These are phyloP conservation scores for Leucophora obtusa DNA, from an alignment of 2,888 invertebrate species.

Conservation along the genomic window DNA sequence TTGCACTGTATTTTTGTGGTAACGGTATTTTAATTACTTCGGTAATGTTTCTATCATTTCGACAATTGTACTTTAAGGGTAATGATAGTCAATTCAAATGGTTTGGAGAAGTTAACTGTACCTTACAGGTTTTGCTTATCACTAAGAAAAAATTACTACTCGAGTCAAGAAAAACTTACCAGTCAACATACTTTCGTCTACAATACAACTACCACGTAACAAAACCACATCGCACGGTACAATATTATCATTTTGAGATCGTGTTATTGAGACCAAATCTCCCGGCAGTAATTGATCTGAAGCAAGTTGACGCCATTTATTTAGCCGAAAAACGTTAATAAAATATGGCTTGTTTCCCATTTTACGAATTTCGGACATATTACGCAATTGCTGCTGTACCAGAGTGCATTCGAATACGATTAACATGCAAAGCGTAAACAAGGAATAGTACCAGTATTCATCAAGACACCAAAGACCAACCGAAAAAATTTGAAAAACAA, in stretches of 20 bases:
- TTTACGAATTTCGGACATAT: constrained; percentile 99
- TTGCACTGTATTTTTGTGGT: too few relatives aligned
- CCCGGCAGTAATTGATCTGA: constrained; percentile 96
- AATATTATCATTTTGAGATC: constrained; percentile 92
- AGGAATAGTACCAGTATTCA: constrained; percentile 98
- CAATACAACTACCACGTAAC: constrained; percentile 96
- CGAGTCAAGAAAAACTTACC: constrained; percentile 86
- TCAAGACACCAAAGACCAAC: constrained; percentile 99
- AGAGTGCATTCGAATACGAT: constrained; percentile 98
- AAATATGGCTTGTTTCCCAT: constrained; percentile 99
- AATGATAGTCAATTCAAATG: too few relatives aligned
- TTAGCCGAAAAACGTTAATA: constrained; percentile 92
- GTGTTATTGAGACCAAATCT: constrained; percentile 95
- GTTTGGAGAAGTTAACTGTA: too few relatives aligned
- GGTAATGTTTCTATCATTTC: too few relatives aligned
- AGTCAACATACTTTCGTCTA: constrained; percentile 99
- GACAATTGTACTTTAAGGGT: too few relatives aligned
- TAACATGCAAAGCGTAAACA: constrained; percentile 97
- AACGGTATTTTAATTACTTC: too few relatives aligned
- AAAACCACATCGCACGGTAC: constrained; percentile 98
- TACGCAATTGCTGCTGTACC: constrained; percentile 97
- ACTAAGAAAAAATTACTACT: too few relatives aligned
- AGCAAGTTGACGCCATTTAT: constrained; percentile 91
- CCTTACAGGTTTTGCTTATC: too few relatives aligned
- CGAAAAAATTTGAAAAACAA: constrained; percentile 99